Percentiles rank a stretch among this genome's conserved stretches.
These are phyloP conservation scores for Neosilurus hyrtlii DNA, from an alignment of 2,797 vertebrate genomes.

Conservation along the genomic window DNA sequence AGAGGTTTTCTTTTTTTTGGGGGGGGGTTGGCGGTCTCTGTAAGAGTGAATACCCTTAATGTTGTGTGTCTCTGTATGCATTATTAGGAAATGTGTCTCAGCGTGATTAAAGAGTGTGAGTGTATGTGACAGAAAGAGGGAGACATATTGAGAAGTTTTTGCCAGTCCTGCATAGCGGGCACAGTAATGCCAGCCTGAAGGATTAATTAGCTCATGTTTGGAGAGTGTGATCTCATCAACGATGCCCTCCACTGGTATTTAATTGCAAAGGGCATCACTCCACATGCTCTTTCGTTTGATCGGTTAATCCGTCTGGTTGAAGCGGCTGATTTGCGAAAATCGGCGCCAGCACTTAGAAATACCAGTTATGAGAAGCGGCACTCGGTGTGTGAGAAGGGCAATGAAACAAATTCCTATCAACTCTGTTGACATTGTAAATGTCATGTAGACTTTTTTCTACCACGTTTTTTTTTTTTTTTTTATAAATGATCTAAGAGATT, in stretches of 20 bases:
- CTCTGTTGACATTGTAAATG: slow-evolving; percentile 2
- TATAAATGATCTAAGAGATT: not conserved
- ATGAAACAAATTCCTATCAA: slow-evolving; percentile 8
- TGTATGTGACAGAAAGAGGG: not conserved
- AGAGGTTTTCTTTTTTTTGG: too few relatives aligned
- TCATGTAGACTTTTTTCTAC: slow-evolving; percentile 2
- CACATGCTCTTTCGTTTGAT: slow-evolving; percentile 51
- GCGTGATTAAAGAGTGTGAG: not conserved
- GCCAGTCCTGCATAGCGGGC: slow-evolving; percentile 31
- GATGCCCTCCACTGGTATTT: slow-evolving; percentile 53
- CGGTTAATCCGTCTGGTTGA: slow-evolving; percentile 56
- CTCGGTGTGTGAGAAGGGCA: slow-evolving; percentile 18
- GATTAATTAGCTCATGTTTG: slow-evolving; percentile 52
- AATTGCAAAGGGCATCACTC: slow-evolving; percentile 51
- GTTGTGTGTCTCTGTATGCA: not conserved
- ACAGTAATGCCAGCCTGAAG: slow-evolving; percentile 43
- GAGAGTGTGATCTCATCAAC: slow-evolving; percentile 47
- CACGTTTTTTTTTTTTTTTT: not conserved
- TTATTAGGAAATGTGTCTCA: not conserved
- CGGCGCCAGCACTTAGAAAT: slow-evolving; percentile 18
- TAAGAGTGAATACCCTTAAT: not conserved
- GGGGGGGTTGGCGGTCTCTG: not conserved
- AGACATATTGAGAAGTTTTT: slow-evolving; percentile 20
- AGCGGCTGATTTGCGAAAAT: slow-evolving; percentile 33
- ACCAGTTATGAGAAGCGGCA: slow-evolving; percentile 40